Percentiles rank a stretch among this genome's conserved stretches.
Evolutionary conservation across 1,140 invertebrate species (phyloP).

Genomic region (Cecropterus lyciades): DNA sequence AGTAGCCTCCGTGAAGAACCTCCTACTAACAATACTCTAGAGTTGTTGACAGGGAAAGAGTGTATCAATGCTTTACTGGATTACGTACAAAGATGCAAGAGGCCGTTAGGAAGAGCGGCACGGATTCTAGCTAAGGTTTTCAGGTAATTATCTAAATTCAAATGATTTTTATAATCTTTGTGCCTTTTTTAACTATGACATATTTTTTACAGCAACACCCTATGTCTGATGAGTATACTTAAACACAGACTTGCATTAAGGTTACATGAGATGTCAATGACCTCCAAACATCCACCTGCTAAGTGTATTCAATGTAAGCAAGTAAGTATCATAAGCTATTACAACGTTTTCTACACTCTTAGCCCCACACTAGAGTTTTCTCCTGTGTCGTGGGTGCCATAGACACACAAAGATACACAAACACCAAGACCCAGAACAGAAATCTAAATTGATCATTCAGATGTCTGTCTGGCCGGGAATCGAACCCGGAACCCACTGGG

Average conservation of each 20-base stretch:
- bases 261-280: conserved; percentile 68
- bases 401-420: too few species aligned
- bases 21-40: conserved; percentile 53
- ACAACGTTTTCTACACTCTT: too few species aligned
- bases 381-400: too few species aligned
- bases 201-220: conserved; percentile 60
- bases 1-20: conserved; percentile 48
- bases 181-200: not conserved
- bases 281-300: conserved; percentile 61
- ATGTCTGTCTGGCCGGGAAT: too few species aligned
- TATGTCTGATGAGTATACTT: conserved; percentile 72
- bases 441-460: too few species aligned
- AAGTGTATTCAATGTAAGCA: conserved; percentile 79
- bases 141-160: conserved; percentile 55
- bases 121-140: conserved; percentile 70
- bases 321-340: conserved; percentile 54
- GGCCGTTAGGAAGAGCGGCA: conserved; percentile 71
- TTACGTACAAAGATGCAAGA: conserved; percentile 69
- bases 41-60: conserved; percentile 62
- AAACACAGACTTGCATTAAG: conserved; percentile 66
- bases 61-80: conserved; percentile 70
- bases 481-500: too few species aligned
- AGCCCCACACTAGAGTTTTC: too few species aligned
- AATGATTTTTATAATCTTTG: too few species aligned
- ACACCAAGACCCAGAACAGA: too few species aligned